Evolutionary conservation across 2,113 vertebrate genomes (phyloP).

Genomic region (Lepus americanus): DNA sequence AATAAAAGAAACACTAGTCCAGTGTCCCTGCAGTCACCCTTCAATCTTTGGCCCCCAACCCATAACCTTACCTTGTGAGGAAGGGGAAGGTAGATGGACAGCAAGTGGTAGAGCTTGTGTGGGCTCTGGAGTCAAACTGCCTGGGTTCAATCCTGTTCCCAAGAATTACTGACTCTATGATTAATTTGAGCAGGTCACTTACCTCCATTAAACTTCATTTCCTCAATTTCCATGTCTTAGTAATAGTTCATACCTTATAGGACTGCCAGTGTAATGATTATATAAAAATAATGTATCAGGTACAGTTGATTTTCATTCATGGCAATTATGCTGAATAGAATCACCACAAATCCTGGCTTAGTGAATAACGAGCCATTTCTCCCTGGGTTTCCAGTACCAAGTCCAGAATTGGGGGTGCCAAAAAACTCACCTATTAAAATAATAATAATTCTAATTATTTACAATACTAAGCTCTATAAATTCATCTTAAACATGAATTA

Average conservation of each 20-base stretch:
- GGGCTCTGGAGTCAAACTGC: not conserved
- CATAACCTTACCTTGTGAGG: not conserved
- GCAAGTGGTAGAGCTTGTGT: accelerated
- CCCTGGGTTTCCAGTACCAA: no score
- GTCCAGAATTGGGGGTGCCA: not conserved
- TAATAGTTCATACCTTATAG: not conserved
- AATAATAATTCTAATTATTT: not conserved
- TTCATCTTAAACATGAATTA: not conserved
- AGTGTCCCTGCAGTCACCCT: not conserved
- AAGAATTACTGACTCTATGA: not conserved
- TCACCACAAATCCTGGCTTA: no score
- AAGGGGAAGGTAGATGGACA: not conserved
- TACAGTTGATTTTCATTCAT: not conserved
- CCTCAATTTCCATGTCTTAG: not conserved
- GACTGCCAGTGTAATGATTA: not conserved
- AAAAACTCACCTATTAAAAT: not conserved
- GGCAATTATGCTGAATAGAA: not conserved
- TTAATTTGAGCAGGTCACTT: not conserved
- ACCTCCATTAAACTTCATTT: not conserved
- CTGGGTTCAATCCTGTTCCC: not conserved
- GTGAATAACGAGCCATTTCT: not conserved
- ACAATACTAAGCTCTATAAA: not conserved
- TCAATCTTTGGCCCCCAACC: not conserved
- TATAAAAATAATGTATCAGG: not conserved
- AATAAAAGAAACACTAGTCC: no score